Evolutionary conservation across 2,113 vertebrate genomes (phyloP).

Genomic region (Rhinogobius similis): DNA sequence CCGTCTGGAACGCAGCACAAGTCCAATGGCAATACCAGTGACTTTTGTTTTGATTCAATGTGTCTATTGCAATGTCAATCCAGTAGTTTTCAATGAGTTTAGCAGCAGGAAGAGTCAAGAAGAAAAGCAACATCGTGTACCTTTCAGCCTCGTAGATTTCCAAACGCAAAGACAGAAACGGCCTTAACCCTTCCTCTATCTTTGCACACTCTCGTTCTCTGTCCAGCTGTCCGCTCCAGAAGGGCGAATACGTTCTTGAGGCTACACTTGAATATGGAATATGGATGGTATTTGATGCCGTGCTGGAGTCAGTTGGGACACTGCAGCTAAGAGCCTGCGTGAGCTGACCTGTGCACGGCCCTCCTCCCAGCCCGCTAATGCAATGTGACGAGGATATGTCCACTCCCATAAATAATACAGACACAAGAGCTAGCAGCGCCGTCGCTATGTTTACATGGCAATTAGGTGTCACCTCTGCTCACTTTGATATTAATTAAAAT

Average conservation of each 20-base stretch:
- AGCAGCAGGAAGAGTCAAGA: too few relatives aligned
- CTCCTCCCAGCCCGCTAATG: slow-evolving; percentile 51
- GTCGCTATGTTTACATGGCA: slow-evolving; percentile 64
- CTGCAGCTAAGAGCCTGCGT: slow-evolving; percentile 27
- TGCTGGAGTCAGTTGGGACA: slow-evolving; percentile 6
- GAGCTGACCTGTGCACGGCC: slow-evolving; percentile 36
- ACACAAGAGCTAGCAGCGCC: slow-evolving; percentile 54
- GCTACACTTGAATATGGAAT: background rate
- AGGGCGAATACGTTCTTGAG: slow-evolving; percentile 1
- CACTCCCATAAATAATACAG: slow-evolving; percentile 68
- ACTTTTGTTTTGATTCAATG: too few relatives aligned
- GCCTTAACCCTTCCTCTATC: too few relatives aligned
- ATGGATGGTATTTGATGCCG: background rate
- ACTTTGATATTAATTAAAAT: slow-evolving; percentile 69
- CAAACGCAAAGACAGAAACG: too few relatives aligned
- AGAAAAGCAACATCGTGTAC: too few relatives aligned
- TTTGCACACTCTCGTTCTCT: too few relatives aligned
- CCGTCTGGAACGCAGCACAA: too few relatives aligned
- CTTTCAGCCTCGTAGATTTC: too few relatives aligned
- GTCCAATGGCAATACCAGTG: too few relatives aligned
- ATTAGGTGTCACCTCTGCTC: slow-evolving; percentile 57
- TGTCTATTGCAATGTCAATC: too few relatives aligned
- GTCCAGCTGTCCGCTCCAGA: background rate
- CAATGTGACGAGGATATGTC: slow-evolving; percentile 69
- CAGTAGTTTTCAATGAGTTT: too few relatives aligned